phyloP scores from a whole-genome alignment of 2,888 invertebrate genomes.

The Plagiodera versicolora region DNA sequence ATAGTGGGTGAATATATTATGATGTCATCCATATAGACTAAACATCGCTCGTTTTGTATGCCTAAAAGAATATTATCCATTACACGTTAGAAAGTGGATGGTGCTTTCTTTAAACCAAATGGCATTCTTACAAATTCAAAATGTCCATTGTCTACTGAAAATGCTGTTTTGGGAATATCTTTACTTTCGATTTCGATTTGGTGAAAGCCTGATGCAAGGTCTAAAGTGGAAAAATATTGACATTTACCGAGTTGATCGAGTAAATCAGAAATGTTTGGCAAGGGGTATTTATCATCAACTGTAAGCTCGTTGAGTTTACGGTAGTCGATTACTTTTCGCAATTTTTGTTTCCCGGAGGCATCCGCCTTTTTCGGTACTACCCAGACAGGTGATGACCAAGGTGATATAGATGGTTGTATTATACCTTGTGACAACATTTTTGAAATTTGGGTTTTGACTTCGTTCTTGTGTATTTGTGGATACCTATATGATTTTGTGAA shows the following conservation, averaged over 20 bases:
- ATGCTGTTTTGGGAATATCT: slow-evolving; percentile 22
- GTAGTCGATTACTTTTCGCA: slow-evolving; percentile 6
- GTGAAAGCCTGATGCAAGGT: slow-evolving; percentile 20
- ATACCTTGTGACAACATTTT: slow-evolving; percentile 17
- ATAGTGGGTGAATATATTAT: background rate
- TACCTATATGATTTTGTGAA: slow-evolving; percentile 1
- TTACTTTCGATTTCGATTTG: slow-evolving; percentile 16
- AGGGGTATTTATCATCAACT: slow-evolving; percentile 6
- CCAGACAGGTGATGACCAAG: slow-evolving; percentile 18
- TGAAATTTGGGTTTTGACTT: slow-evolving; percentile 9
- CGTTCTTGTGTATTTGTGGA: background rate
- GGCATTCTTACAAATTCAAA: slow-evolving; percentile 16
- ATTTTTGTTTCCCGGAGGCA: slow-evolving; percentile 16
- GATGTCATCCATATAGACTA: slow-evolving; percentile 10
- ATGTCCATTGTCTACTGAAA: slow-evolving; percentile 14
- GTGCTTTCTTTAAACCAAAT: slow-evolving; percentile 16
- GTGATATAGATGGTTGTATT: slow-evolving; percentile 14
- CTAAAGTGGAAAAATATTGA: slow-evolving; percentile 11
- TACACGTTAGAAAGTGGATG: slow-evolving; percentile 20
- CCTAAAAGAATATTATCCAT: slow-evolving; percentile 23
- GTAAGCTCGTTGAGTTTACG: slow-evolving; percentile 6
- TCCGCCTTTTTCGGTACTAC: slow-evolving; percentile 24
- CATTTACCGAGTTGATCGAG: slow-evolving; percentile 8
- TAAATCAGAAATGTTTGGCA: slow-evolving; percentile 12
- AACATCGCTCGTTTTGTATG: slow-evolving; percentile 2